These are phyloP conservation scores for Neofelis nebulosa DNA, from an alignment of 2,113 vertebrate genomes.

Conservation along the genomic window DNA sequence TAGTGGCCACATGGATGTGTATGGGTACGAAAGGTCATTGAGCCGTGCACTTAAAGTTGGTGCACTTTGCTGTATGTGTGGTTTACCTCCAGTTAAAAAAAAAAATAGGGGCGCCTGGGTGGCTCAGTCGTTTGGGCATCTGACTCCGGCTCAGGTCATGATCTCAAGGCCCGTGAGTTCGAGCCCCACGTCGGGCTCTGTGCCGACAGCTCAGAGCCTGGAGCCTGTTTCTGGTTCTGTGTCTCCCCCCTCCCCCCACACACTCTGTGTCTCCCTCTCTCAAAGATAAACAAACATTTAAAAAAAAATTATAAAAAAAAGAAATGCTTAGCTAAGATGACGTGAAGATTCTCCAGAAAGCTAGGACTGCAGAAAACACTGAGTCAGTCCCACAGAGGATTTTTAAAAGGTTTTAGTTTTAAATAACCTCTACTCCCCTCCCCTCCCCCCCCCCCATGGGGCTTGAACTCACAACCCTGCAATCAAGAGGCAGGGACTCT, in stretches of 20 bases:
- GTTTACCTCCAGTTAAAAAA: not conserved
- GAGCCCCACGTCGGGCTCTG: not conserved
- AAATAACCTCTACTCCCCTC: not conserved
- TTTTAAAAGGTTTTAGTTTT: not conserved
- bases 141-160: not conserved
- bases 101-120: not conserved
- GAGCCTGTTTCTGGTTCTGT: not conserved
- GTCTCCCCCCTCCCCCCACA: not conserved
- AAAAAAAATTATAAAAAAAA: not conserved
- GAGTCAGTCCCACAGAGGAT: not conserved
- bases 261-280: not conserved
- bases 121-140: not conserved
- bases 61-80: not conserved
- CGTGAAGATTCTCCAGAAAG: not conserved
- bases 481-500: not conserved
- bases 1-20: not conserved
- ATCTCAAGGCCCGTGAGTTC: not conserved
- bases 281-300: not conserved
- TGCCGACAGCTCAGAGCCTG: too few species aligned
- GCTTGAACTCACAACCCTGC: not conserved
- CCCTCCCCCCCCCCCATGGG: not conserved
- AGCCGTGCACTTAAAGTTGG: not conserved
- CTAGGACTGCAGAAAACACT: not conserved
- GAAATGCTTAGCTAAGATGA: not conserved
- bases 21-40: not conserved